Conservation (phyloP, 1,140 invertebrate genomes). For the Triops longicaudatus region DNA sequence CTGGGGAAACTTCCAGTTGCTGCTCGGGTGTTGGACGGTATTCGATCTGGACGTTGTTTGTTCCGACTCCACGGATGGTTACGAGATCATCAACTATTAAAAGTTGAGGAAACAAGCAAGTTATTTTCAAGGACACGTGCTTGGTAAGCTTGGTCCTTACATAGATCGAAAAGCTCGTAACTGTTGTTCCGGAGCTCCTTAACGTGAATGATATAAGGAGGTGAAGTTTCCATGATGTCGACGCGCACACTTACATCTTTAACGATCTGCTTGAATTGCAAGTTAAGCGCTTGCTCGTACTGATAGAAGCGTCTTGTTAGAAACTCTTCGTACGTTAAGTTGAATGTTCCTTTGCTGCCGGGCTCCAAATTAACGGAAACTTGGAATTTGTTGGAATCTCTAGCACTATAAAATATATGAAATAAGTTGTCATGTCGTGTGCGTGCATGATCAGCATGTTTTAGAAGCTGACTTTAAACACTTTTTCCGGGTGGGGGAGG, state of each 20-base stretch:
- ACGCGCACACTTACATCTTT: slow-evolving; percentile 20
- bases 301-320: slow-evolving; percentile 46
- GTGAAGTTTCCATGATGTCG: slow-evolving; percentile 8
- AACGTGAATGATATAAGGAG: not conserved
- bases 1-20: slow-evolving; percentile 40
- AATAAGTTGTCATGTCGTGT: not conserved
- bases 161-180: not conserved
- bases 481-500: no score
- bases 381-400: slow-evolving; percentile 55
- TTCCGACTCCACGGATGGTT: slow-evolving; percentile 29
- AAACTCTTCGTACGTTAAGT: slow-evolving; percentile 56
- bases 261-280: slow-evolving; percentile 47
- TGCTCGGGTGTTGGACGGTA: slow-evolving; percentile 45
- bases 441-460: no score
- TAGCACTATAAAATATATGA: slow-evolving; percentile 40
- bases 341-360: slow-evolving; percentile 49
- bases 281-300: slow-evolving; percentile 53
- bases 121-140: not conserved
- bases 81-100: slow-evolving; percentile 29
- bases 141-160: not conserved
- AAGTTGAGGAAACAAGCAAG: not conserved
- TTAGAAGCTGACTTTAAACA: no score
- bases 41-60: slow-evolving; percentile 31
- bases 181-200: not conserved
- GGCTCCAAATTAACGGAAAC: slow-evolving; percentile 53